Evolutionary conservation across 2,888 invertebrate species (phyloP), one percentile per base, ranked within the genome.

Genomic region (Drosophila tripunctata): DNA sequence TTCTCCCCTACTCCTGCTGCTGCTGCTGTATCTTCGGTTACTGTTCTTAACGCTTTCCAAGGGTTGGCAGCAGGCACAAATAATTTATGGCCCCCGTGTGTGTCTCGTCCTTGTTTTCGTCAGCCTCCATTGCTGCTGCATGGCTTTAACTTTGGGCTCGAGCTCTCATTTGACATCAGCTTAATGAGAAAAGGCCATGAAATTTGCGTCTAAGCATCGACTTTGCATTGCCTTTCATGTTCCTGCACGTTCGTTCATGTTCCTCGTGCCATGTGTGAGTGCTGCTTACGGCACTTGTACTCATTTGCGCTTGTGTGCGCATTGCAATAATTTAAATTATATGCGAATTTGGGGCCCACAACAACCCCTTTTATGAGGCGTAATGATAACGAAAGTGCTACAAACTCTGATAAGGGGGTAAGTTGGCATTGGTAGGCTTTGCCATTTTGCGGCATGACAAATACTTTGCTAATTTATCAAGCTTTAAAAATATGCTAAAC

Each of bases 1-100:
- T 30, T 33, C 30, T 14, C n/a, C n/a, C n/a, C 63, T 68, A 44
- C 47, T 50, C 38, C 44, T 30, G 17, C 41, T 30, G 27, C 30
- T 14, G 27, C 24, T n/a, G n/a, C 44, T 35, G 14, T n/a, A 8
- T 10, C 15, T 30, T 24, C 3, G 43, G 27, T 8, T 73, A 58
- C 67, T 66, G 63, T 57, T 15, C 36, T 36, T 65, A 56, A 67
- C 64, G 75, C 51, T 80, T 78, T 72, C 50, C 78, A 83, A 84
- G 83, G 83, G 85, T 84, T 81, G 87, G 67, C 65, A n/a, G 35
- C 40, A 50, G 62, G 45, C 57, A 44, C 83, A 76, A 67, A 81
- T 84, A 83, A 83, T 87, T 83, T 83, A 87, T 83, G 85, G 79
- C 71, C 68, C 87, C 83, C 83, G 82, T 68, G 83, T 87, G 87